A percentile compares a stretch with the other conserved stretches of the same genome.
phyloP scores from a whole-genome alignment of 92 coral and sea anemone species.

The Palythoa grandis region DNA sequence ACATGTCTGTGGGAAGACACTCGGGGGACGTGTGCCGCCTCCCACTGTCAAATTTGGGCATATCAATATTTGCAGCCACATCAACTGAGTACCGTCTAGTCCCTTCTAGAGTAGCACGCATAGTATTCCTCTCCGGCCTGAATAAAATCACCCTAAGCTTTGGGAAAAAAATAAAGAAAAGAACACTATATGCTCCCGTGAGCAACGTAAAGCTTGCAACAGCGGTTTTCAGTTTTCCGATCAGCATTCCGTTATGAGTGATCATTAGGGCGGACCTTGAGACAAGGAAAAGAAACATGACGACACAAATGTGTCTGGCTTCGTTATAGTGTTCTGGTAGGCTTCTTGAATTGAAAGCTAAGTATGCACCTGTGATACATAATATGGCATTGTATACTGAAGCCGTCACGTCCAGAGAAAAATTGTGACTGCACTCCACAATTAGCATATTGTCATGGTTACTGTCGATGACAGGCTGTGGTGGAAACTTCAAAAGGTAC shows the following conservation, averaged over 20 bases:
- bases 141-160: slow-evolving; percentile 86
- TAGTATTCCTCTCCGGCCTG: slow-evolving; percentile 92
- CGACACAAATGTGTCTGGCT: slow-evolving; percentile 79
- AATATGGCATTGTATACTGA: slow-evolving; percentile 79
- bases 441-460: slow-evolving; percentile 45
- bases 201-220: slow-evolving; percentile 62
- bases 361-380: slow-evolving; percentile 67
- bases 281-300: slow-evolving; percentile 72
- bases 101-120: slow-evolving; percentile 79
- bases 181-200: slow-evolving; percentile 77
- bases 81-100: slow-evolving; percentile 85
- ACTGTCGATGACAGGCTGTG: slow-evolving; percentile 49
- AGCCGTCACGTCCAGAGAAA: slow-evolving; percentile 69
- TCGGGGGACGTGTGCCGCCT: slow-evolving; percentile 50
- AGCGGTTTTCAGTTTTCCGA: slow-evolving; percentile 58
- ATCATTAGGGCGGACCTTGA: slow-evolving; percentile 77
- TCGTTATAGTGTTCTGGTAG: slow-evolving; percentile 92
- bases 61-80: slow-evolving; percentile 67
- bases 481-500: slow-evolving; percentile 67
- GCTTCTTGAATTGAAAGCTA: slow-evolving; percentile 84
- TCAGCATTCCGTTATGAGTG: slow-evolving; percentile 58
- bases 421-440: slow-evolving; percentile 67
- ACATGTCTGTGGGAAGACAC: slow-evolving; percentile 41
- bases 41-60: slow-evolving; percentile 34
- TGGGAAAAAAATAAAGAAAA: slow-evolving; percentile 83